Percentiles rank a stretch among this genome's conserved stretches.
These are phyloP conservation scores for Lemur catta DNA, from an alignment of 2,797 vertebrate genomes.

Conservation along the genomic window DNA sequence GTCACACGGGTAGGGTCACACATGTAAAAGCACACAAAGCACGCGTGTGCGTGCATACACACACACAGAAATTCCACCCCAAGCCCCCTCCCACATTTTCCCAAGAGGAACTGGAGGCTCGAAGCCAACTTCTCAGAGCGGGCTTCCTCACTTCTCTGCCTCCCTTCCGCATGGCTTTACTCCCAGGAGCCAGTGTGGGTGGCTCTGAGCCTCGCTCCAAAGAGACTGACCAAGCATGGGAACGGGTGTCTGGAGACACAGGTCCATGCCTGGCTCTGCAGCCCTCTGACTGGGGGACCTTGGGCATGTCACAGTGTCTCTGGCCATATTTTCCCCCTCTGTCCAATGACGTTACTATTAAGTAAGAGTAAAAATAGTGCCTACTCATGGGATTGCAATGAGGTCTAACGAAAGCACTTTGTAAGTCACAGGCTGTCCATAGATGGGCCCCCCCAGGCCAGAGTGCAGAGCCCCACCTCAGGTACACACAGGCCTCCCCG, in stretches of 20 bases:
- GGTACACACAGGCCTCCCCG: background rate
- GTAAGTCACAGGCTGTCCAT: background rate
- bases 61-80: background rate
- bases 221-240: background rate
- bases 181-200: background rate
- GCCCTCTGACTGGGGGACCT: background rate
- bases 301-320: background rate
- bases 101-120: slow-evolving; percentile 41
- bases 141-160: background rate
- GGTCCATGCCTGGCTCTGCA: background rate
- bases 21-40: background rate
- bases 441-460: background rate
- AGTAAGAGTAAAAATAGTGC: background rate
- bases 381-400: accelerated
- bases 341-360: background rate
- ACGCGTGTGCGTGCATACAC: too few species aligned
- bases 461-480: background rate
- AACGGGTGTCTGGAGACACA: background rate
- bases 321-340: background rate
- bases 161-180: background rate
- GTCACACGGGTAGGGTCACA: background rate
- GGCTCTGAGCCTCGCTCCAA: background rate
- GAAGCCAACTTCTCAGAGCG: background rate
- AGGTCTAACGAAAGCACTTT: background rate
- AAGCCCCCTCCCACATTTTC: background rate